Evolutionary conservation across 2,888 invertebrate species (phyloP).

Genomic region (Stenurella melanura): DNA sequence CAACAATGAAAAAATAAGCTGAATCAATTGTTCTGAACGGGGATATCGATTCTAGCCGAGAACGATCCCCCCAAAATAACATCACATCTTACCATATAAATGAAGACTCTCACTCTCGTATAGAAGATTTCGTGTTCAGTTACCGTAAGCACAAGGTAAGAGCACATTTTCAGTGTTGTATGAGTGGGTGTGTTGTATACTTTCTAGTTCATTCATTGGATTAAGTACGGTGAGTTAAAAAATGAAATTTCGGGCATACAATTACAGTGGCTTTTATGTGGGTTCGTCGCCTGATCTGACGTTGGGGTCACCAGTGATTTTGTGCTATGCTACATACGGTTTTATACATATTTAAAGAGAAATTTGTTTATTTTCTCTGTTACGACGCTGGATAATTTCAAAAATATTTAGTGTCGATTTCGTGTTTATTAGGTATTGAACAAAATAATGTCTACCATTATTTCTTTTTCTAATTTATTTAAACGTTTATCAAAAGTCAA

Average conservation of each 20-base stretch:
- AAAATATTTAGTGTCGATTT: no score
- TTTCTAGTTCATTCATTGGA: slow-evolving; percentile 56
- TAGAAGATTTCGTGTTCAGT: slow-evolving; percentile 60
- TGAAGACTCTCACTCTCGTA: slow-evolving; percentile 60
- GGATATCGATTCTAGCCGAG: slow-evolving; percentile 40
- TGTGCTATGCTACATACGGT: neutral
- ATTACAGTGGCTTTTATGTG: slow-evolving; percentile 11
- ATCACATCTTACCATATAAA: slow-evolving; percentile 56
- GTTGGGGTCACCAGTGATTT: slow-evolving; percentile 31
- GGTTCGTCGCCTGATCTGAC: slow-evolving; percentile 36
- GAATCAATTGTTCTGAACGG: slow-evolving; percentile 15
- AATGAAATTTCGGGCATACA: slow-evolving; percentile 1
- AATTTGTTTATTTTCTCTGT: no score
- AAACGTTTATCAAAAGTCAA: no score
- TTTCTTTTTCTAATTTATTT: no score
- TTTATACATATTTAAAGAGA: no score
- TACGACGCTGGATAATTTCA: no score
- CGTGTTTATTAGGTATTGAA: no score
- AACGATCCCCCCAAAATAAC: slow-evolving; percentile 50
- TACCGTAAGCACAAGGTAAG: slow-evolving; percentile 60
- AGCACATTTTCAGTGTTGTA: slow-evolving; percentile 52
- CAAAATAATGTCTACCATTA: no score
- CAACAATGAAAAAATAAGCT: slow-evolving; percentile 2
- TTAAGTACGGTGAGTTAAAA: slow-evolving; percentile 55
- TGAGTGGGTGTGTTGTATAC: slow-evolving; percentile 60